Base-by-base conservation (phyloP, 2,888 invertebrate species). In the Mythimna loreyi region DNA sequence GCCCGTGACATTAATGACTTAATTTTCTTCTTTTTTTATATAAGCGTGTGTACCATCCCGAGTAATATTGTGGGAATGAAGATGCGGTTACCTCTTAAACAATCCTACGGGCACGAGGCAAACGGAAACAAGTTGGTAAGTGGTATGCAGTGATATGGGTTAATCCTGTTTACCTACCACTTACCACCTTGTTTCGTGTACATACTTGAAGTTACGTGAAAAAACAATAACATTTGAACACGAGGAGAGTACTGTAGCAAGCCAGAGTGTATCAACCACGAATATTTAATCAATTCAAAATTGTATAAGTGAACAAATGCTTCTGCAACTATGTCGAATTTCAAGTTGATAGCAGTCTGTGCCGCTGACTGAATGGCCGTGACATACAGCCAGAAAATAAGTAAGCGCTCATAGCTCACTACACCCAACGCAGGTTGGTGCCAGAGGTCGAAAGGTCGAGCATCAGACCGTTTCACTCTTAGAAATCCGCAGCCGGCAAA, bases 271-370 rank as follows among this genome's bases (percentile, higher is more conserved):
- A 53, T n/a, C 30, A 53, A 30, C 1, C 0, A 19, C 16, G 1
- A 53, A 11, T 4, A 30, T 9, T 4, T 5, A n/a, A 49, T 16
- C 6, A 60, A 16, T 30, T 30, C 21, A 47, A 47, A 30, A 61
- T 25, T 49, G 11, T 16, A 30, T 59, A 21, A 21, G 28, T 47
- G 16, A 30, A 5, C 25, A 50, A 63, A 43, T 57, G 21, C 28
- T 63, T 64, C 63, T 59, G 59, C 63, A 59, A 64, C 58, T 45
- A 58, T 64, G n/a, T 67, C 56, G 28, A 67, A 67, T 67, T 67
- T 67, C 11, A 47, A 67, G 23, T 47, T 23, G 28, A 56, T 49
- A 36, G 21, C 43, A 30, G 36, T 19, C 8, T 23, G 7, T n/a
- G 19, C 23, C 23, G 8, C 28, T 36, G 47, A 36, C n/a, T 56